Evolutionary conservation across 2,113 vertebrate genomes (phyloP), one percentile per base, ranked within the genome.

Genomic region (Salvelinus alpinus): DNA sequence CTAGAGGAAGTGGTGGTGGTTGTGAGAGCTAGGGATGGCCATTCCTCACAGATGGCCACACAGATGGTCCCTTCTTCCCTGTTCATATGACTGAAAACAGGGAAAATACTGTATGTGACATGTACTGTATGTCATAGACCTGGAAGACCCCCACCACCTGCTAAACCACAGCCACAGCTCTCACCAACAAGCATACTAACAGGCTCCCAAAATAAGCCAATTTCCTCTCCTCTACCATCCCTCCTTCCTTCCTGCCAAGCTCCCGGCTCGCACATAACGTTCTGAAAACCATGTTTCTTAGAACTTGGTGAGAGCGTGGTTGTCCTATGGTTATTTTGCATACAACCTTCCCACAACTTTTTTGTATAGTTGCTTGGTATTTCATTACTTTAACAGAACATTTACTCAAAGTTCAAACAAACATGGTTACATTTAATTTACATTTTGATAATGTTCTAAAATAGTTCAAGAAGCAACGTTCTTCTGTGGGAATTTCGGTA

Each of bases 61-160:
- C 92, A 91, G 92, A 92, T 92, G 91, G 92, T 87, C 60, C 70
- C 78, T 27, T 77, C 87, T 82, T 81, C 68, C 72, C 12, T 54
- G 62, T 75, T 79, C n/a, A 84, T 86, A 83, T 79, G 66, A 78
- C 64, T 81, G 81, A 81, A 89, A 88, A 80, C 74, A 79, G 70
- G 67, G 72, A 75, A 75, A 69, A 79, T 88, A 18, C 16, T 54
- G 51, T 18, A 54, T 54, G 51, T 18, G 51, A 54, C 51, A 54
- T 18, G 51, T 80, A 85, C 79, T 80, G 64, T 48, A 70, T 74
- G 81, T 70, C 73, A 72, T 75, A 67, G 70, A 74, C 47, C 66
- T 34, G 64, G 44, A 70, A 16, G 47, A 5, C 27, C 47, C 38
- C 44, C 2, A 24, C n/a, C 12, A 16, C 34, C 11, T 20, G 20